Evolutionary conservation across 2,797 vertebrate species (phyloP).

Genomic region (Tokudaia muenninki): DNA sequence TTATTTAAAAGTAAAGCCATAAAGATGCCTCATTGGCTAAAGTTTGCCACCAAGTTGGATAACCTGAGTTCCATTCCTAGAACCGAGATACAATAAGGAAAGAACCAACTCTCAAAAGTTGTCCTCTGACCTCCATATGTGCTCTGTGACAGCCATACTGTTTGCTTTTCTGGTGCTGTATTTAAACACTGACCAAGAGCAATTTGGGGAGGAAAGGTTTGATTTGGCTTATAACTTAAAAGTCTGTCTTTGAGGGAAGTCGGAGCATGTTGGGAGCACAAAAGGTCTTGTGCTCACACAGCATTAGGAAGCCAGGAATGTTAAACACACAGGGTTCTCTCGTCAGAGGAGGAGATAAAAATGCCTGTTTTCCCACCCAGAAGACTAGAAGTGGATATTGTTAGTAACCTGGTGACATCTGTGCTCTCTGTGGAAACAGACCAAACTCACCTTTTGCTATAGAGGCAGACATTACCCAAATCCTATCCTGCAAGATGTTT

Average conservation of each 20-base stretch:
- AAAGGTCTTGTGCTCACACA: neutral
- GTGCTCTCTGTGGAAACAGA: neutral
- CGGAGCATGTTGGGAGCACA: neutral
- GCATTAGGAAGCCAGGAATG: neutral
- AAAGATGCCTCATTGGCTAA: neutral
- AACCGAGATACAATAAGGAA: neutral
- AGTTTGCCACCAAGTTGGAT: neutral
- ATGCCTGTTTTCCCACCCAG: neutral
- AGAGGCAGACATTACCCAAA: neutral
- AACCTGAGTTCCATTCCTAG: neutral
- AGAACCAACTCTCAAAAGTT: neutral
- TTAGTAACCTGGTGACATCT: neutral
- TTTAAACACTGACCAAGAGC: neutral
- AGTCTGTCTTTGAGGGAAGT: neutral
- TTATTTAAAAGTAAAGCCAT: neutral
- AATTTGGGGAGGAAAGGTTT: neutral
- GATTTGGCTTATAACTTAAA: neutral
- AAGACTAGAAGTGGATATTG: neutral
- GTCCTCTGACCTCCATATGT: neutral
- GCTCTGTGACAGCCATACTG: neutral
- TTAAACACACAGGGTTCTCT: neutral
- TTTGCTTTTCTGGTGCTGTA: neutral
- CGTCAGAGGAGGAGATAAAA: neutral
- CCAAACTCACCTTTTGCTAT: neutral
- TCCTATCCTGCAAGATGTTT: neutral